phyloP scores from a whole-genome alignment of 2,888 invertebrate genomes.

The Campaea margaritaria region DNA sequence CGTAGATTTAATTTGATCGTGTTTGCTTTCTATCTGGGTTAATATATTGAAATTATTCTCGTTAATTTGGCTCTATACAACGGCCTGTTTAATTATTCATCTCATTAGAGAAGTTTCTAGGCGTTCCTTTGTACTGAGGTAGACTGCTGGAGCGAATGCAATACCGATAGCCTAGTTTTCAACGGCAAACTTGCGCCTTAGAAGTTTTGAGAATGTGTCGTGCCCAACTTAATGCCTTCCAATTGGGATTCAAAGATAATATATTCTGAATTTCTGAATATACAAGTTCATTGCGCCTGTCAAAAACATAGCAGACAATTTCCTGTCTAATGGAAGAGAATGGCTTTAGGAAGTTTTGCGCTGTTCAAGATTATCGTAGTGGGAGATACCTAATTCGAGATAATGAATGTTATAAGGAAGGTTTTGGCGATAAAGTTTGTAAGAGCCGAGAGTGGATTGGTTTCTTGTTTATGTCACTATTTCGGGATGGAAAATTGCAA shows the following conservation, averaged over 20 bases:
- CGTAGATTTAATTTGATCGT: conserved; percentile 38
- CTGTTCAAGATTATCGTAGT: conserved; percentile 7
- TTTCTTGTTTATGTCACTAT: no score
- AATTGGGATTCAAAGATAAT: conserved; percentile 62
- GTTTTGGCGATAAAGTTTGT: no score
- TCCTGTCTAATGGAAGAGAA: conserved; percentile 29
- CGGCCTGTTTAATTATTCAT: conserved; percentile 78
- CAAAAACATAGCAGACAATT: conserved; percentile 40
- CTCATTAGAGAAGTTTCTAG: conserved; percentile 79
- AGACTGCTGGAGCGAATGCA: conserved; percentile 61
- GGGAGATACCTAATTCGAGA: no score
- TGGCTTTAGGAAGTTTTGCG: conserved; percentile 23
- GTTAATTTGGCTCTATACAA: conserved; percentile 46
- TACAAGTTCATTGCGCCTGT: conserved; percentile 43
- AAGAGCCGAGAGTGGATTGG: no score
- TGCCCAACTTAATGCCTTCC: conserved; percentile 59
- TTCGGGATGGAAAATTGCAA: no score
- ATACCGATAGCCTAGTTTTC: conserved; percentile 74
- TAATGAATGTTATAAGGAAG: no score
- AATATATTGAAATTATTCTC: conserved; percentile 31
- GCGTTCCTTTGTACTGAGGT: conserved; percentile 70
- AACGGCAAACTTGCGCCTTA: conserved; percentile 56
- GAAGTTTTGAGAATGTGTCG: conserved; percentile 70
- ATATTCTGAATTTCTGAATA: conserved; percentile 44
- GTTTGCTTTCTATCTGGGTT: conserved; percentile 40